These are phyloP conservation scores for Meteorus sp. DNA, from an alignment of 1,140 invertebrate genomes.

Conservation along the genomic window DNA sequence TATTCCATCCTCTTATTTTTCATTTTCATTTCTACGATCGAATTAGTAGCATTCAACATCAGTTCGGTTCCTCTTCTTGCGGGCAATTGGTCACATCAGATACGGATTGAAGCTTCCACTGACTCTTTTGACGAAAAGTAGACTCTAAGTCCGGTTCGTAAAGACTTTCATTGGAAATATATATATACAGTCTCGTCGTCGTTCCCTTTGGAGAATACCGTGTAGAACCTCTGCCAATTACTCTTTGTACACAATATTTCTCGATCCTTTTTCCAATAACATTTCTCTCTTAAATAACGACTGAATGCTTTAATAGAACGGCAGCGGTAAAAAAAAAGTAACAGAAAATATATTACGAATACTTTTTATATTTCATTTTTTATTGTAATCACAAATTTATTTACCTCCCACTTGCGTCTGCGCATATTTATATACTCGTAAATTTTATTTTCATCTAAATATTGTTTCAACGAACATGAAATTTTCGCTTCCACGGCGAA, in stretches of 20 bases:
- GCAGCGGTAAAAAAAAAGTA: too few relatives aligned
- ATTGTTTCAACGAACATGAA: background rate
- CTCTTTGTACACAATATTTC: conserved; percentile 14
- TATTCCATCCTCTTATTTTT: too few relatives aligned
- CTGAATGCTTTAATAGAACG: conserved; percentile 7
- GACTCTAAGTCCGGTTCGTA: conserved; percentile 25
- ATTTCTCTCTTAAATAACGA: conserved; percentile 9
- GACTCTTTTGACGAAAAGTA: conserved; percentile 26
- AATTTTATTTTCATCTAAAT: background rate
- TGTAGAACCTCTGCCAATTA: conserved; percentile 26
- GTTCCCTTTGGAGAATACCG: background rate
- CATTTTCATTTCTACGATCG: background rate
- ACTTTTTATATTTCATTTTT: background rate
- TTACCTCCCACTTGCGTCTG: background rate
- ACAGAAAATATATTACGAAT: background rate
- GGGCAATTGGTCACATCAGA: conserved; percentile 26
- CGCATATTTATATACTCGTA: too few relatives aligned
- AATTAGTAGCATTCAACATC: background rate
- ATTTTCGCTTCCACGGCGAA: background rate
- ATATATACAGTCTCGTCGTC: conserved; percentile 15
- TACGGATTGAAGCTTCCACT: conserved; percentile 28
- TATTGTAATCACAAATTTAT: background rate
- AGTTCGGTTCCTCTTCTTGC: background rate
- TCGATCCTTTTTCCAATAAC: conserved; percentile 21
- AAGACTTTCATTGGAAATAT: conserved; percentile 27